A percentile compares a stretch with the other conserved stretches of the same genome.
Conservation (phyloP, 2,888 invertebrate genomes). For the Eupithecia insigniata region DNA sequence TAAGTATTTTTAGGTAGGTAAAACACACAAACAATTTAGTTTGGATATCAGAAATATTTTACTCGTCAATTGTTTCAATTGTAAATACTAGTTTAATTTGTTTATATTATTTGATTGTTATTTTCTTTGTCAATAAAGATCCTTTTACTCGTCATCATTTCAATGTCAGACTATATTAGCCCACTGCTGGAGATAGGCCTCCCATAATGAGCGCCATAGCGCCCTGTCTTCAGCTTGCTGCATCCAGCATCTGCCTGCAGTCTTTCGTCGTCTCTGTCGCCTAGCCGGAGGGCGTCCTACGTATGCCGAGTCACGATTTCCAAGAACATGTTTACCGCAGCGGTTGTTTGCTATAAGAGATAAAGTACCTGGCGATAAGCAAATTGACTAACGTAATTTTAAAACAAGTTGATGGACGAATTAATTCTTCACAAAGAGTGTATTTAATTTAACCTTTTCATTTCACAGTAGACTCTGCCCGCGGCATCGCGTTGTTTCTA, state of each 20-base stretch:
- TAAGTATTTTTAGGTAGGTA: too few relatives aligned
- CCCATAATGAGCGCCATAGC: background rate
- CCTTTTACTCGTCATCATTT: too few relatives aligned
- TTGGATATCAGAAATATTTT: background rate
- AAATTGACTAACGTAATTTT: background rate
- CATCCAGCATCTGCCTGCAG: background rate
- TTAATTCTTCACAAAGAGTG: background rate
- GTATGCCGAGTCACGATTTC: background rate
- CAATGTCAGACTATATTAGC: background rate
- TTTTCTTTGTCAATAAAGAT: too few relatives aligned
- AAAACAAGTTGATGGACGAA: background rate
- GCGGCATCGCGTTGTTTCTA: too few relatives aligned
- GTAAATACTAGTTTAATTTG: too few relatives aligned
- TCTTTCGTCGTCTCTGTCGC: background rate
- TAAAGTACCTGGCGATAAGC: background rate
- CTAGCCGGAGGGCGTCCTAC: background rate
- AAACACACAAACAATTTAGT: too few relatives aligned
- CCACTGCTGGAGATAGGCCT: background rate
- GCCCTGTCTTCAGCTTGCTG: background rate
- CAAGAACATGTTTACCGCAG: background rate
- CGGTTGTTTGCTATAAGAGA: background rate
- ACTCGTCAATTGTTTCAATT: too few relatives aligned
- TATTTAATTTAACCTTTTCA: too few relatives aligned
- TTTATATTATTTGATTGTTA: too few relatives aligned
- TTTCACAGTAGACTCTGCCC: too few relatives aligned